Base-by-base conservation (phyloP, 2,113 vertebrate genomes). In the Delphinapterus leucas region DNA sequence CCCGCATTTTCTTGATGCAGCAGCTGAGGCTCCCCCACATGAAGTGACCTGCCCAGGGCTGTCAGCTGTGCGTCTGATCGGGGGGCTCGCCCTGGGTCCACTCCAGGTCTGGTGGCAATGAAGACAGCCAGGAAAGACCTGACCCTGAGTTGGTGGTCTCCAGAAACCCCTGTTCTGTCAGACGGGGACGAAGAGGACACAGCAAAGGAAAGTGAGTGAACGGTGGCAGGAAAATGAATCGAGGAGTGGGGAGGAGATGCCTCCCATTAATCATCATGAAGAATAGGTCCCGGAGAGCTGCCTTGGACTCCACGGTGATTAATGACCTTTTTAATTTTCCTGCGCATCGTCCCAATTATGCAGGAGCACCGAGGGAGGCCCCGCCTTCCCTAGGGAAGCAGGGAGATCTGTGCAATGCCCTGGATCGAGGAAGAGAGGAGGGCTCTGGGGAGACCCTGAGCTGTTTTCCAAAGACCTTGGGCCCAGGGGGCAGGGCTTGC, bases 321-420 rank as follows among this genome's bases (percentile, higher is more conserved):
- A 97, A 97, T 97, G 96, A 90, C 96, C 98, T 95, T 96, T 95
- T 93, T 97, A 97, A 97, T 97, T 97, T 98, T 81, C 76, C 87
- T 91, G 86, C 41, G 2, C 92, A 96, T 92, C 61, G 8, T 96
- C 90, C 95, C 95, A 93, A 95, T 97, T 97, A 97, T 92, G 67
- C 95, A 97, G 81, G 90, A 93, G 44, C 38, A 36, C 77, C 1
- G 7, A 74, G 77, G 93, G 85, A 86, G 77, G 76, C 33, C 44
- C 49, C 53, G 0, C 47, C 44, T 61, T 87, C 92, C 65, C 89
- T 0, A 6, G 79, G 88, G 85, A 70, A 79, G 26, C 55, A 63
- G 53, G 53, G 60, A 1, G 49, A 41, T 76, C 79, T 74, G 8
- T 12, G 15, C 49, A 17, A 15, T 1, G 61, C 38, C 44, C 49